These are phyloP conservation scores for Phrynocephalus versicolor DNA, from an alignment of 2,113 vertebrate genomes.

Conservation along the genomic window DNA sequence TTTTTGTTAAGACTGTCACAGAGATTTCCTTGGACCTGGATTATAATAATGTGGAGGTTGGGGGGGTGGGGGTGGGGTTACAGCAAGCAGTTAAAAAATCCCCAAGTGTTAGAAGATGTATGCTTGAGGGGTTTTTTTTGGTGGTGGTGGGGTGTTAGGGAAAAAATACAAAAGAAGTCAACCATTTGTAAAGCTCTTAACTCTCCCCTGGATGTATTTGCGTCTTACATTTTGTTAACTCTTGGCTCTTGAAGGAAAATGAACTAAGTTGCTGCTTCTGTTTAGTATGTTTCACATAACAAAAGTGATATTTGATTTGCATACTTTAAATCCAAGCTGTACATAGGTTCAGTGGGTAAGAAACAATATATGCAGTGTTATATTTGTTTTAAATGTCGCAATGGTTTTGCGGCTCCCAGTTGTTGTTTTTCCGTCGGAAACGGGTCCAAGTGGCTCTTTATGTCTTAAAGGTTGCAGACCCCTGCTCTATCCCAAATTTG, in stretches of 20 bases:
- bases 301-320: neutral
- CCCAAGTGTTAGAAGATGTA: too few species aligned
- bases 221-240: neutral
- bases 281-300: neutral
- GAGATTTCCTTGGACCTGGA: slow-evolving; percentile 59
- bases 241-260: slow-evolving; percentile 9
- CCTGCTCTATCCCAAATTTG: too few species aligned
- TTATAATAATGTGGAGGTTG: slow-evolving; percentile 28
- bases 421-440: too few species aligned
- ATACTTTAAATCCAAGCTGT: rapidly evolving
- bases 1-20: slow-evolving; percentile 60
- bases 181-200: neutral
- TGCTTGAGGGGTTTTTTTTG: too few species aligned
- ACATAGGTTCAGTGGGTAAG: too few species aligned
- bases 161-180: too few species aligned
- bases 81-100: slow-evolving; percentile 9
- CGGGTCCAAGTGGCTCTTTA: too few species aligned
- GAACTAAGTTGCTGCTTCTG: slow-evolving; percentile 1
- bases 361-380: too few species aligned
- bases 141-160: too few species aligned
- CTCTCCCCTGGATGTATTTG: slow-evolving; percentile 9
- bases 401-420: too few species aligned
- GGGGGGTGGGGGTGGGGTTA: neutral
- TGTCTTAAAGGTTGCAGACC: too few species aligned
- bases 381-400: too few species aligned